A percentile compares a stretch with the other conserved stretches of the same genome.
Conservation (phyloP, 2,888 invertebrate species). For the Nesidiocoris tenuis region DNA sequence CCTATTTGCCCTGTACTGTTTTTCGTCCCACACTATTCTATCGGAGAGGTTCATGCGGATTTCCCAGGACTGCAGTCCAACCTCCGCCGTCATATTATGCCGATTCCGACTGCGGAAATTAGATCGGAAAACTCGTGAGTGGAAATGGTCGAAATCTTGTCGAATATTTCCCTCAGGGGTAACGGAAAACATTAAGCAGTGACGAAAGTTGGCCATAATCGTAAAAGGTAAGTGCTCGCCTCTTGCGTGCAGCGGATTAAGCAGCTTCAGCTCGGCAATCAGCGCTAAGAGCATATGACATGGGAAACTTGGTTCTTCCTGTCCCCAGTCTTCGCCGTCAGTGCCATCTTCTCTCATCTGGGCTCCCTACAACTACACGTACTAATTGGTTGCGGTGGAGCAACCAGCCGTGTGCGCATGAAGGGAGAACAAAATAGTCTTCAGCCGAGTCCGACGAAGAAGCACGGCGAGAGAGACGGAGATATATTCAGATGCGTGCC, state of each 20-base stretch:
- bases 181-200: neutral
- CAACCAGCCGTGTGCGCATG: neutral
- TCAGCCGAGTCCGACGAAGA: constrained; percentile 1
- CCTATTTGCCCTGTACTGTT: too few relatives aligned
- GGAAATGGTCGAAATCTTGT: neutral
- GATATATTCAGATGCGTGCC: neutral
- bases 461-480: constrained; percentile 2
- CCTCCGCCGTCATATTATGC: too few relatives aligned
- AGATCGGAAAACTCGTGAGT: too few relatives aligned
- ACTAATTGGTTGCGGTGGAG: constrained; percentile 27
- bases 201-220: constrained; percentile 26
- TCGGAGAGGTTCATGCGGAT: too few relatives aligned
- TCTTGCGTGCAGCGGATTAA: constrained; percentile 5
- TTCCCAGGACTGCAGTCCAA: too few relatives aligned
- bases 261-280: constrained; percentile 14
- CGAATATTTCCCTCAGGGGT: neutral
- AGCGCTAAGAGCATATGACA: constrained; percentile 31
- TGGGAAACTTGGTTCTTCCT: constrained; percentile 14
- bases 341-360: neutral
- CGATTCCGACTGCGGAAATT: too few relatives aligned
- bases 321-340: neutral
- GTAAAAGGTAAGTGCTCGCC: constrained; percentile 20
- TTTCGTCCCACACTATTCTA: too few relatives aligned
- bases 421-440: constrained; percentile 19
- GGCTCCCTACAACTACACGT: neutral